Percentiles rank a stretch among this genome's conserved stretches.
phyloP scores from a whole-genome alignment of 2,113 vertebrate genomes.

The Alces alces region DNA sequence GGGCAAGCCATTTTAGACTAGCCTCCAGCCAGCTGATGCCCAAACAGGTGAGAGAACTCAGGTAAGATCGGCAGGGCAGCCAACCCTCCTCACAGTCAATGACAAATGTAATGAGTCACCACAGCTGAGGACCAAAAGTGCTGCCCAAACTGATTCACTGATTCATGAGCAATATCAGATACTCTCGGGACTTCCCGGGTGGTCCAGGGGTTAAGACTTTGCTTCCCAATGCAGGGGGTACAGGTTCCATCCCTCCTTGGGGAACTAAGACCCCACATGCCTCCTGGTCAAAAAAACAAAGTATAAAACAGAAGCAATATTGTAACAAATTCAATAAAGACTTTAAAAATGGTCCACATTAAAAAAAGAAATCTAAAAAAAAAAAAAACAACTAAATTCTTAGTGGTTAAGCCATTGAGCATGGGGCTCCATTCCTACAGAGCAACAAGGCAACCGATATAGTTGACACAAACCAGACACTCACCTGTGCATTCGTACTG shows the following conservation, averaged over 20 bases:
- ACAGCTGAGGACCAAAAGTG: not conserved
- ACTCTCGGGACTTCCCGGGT: not conserved
- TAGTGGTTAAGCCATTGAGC: not conserved
- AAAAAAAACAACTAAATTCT: no score
- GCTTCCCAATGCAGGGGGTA: not conserved
- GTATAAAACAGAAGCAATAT: not conserved
- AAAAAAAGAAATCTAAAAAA: not conserved
- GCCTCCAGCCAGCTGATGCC: not conserved
- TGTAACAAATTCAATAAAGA: not conserved
- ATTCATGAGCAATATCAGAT: not conserved
- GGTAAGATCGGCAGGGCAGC: not conserved
- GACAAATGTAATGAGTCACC: not conserved
- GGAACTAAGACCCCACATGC: not conserved
- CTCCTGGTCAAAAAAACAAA: rapidly evolving
- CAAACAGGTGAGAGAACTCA: not conserved
- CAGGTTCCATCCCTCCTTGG: rapidly evolving
- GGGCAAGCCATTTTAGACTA: not conserved
- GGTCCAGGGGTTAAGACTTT: not conserved
- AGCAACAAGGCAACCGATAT: not conserved
- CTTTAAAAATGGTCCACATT: not conserved
- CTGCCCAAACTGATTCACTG: not conserved
- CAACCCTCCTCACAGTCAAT: not conserved
- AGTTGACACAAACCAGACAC: constrained; percentile 28
- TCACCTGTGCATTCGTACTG: constrained; percentile 94
- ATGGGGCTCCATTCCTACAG: not conserved